These are phyloP conservation scores for Pelobates fuscus DNA, from an alignment of 2,113 vertebrate species.

Conservation along the genomic window DNA sequence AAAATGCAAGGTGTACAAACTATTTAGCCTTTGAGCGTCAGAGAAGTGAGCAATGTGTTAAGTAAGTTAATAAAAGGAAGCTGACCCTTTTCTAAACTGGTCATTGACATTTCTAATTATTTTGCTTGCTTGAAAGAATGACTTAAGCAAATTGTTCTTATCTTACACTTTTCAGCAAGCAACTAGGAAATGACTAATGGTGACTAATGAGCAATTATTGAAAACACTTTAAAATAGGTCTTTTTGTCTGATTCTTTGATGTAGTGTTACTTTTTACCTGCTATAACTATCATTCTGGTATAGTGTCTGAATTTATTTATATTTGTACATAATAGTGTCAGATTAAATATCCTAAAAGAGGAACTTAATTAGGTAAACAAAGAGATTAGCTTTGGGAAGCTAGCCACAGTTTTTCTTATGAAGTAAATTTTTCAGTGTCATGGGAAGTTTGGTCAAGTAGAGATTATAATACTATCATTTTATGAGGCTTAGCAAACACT, in stretches of 20 bases:
- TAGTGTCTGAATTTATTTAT: constrained; percentile 15
- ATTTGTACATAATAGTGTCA: constrained; percentile 33
- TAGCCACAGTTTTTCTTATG: constrained; percentile 32
- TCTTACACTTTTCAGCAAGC: constrained; percentile 19
- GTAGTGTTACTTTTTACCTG: constrained; percentile 18
- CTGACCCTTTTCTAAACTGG: too few species aligned
- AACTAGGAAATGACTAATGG: constrained; percentile 40
- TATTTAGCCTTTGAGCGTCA: too few species aligned
- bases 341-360: constrained; percentile 10
- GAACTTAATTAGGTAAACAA: constrained; percentile 41
- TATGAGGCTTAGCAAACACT: constrained; percentile 10
- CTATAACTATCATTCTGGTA: constrained; percentile 16
- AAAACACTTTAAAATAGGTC: background rate
- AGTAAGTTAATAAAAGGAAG: too few species aligned
- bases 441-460: constrained; percentile 39
- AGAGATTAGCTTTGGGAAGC: constrained; percentile 15
- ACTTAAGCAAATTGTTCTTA: constrained; percentile 23
- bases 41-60: too few species aligned
- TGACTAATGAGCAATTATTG: constrained; percentile 15
- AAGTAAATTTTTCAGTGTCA: constrained; percentile 20
- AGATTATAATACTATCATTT: constrained; percentile 37
- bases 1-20: too few species aligned
- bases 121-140: background rate
- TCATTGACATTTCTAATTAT: background rate
- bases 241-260: constrained; percentile 32